A percentile compares a stretch with the other conserved stretches of the same genome.
Evolutionary conservation across 2,797 vertebrate genomes (phyloP).

Genomic region (Sandelia bainsii): DNA sequence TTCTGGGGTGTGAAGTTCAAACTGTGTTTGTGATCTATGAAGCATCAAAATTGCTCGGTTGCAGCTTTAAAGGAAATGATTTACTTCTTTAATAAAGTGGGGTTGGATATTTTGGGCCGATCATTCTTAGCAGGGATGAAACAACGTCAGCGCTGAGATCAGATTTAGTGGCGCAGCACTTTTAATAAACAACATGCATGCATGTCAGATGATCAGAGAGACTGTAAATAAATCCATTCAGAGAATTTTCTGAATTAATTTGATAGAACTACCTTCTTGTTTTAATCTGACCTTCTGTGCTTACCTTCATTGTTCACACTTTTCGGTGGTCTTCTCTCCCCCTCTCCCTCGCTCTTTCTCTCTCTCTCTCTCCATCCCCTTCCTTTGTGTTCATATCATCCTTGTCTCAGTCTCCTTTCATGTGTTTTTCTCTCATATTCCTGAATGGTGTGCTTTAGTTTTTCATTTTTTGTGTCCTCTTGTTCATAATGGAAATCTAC

Average conservation of each 20-base stretch:
- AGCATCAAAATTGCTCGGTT: background rate
- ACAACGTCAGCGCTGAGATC: background rate
- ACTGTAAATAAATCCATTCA: background rate
- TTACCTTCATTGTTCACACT: no score
- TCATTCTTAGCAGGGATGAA: background rate
- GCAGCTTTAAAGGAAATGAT: background rate
- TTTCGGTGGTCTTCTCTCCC: no score
- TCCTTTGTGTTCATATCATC: no score
- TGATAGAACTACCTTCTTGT: background rate
- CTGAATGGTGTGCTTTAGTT: no score
- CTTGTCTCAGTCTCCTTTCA: no score
- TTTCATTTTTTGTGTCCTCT: background rate
- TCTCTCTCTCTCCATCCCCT: no score
- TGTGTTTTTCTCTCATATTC: no score
- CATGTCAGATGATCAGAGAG: background rate
- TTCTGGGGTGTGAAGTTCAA: conserved; percentile 2
- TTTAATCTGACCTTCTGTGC: no score
- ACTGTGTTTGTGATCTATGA: background rate
- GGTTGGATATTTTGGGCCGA: background rate
- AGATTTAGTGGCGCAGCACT: background rate
- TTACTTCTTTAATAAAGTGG: background rate
- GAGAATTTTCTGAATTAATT: no score
- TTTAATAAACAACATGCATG: background rate
- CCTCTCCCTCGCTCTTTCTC: no score
- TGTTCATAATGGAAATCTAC: background rate